A percentile compares a stretch with the other conserved stretches of the same genome.
Conservation (phyloP, 2,888 invertebrate species). For the Entomobrya proxima region DNA sequence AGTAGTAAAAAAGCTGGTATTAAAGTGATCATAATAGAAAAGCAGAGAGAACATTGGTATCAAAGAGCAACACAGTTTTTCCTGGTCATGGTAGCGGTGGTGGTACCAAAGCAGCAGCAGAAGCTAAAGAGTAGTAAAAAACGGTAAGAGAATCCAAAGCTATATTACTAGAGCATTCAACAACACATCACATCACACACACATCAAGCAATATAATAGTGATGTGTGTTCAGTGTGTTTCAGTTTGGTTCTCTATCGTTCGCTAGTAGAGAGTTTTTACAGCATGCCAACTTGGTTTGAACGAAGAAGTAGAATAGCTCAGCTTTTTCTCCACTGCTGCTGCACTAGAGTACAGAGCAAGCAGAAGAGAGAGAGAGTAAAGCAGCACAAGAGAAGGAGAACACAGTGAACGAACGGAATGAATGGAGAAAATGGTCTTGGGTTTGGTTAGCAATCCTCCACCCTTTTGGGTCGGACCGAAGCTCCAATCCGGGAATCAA, state of each 20-base stretch:
- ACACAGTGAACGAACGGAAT: neutral
- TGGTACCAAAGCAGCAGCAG: no score
- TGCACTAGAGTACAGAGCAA: no score
- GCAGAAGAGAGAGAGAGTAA: constrained; percentile 7
- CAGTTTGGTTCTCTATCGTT: no score
- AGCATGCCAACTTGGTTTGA: no score
- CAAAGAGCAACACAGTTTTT: no score
- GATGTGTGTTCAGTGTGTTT: constrained; percentile 22
- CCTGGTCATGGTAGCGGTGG: no score
- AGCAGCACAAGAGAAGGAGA: neutral
- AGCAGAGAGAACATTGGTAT: no score
- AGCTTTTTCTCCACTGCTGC: no score
- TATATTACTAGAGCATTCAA: constrained; percentile 25
- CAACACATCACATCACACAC: constrained; percentile 44
- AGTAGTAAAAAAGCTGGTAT: no score
- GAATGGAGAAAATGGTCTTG: constrained; percentile 71
- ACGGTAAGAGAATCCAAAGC: neutral
- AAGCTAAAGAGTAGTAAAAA: neutral
- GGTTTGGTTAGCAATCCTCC: constrained; percentile 75
- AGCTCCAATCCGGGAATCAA: constrained; percentile 75
- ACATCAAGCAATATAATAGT: constrained; percentile 56
- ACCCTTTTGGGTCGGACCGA: constrained; percentile 75
- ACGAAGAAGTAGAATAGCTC: no score
- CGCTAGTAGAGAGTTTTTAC: no score
- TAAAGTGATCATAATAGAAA: no score